Base-by-base conservation (phyloP, 2,113 vertebrate species). In the Xyrauchen texanus region DNA sequence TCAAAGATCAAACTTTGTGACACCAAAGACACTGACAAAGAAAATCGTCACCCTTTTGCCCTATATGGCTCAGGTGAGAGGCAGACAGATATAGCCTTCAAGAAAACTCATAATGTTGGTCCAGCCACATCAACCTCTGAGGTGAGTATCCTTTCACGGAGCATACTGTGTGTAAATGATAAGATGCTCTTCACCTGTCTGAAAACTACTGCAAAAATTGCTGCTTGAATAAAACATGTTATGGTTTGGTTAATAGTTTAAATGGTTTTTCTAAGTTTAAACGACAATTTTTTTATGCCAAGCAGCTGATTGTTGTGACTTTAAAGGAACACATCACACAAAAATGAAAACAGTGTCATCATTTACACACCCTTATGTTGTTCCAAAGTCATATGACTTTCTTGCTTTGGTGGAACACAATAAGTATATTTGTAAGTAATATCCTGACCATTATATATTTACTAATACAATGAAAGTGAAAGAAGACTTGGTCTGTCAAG, bases 21-120 rank as follows among this genome's bases (percentile, higher is more conserved):
- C 76, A 42, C 8, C 79, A 61, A 90, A 86, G 92, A 91, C 21
- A 84, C 85, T 13, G 83, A 87, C 55, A 95, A 91, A 83, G 94
- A 94, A 60, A 91, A 89, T 52, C 94, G 91, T 65, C 95, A 96
- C 80, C 95, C 97, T 0, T 99, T 99, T 71, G 96, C 94, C 52
- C 88, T 98, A 52, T 99, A 98, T 13, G 97, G 93, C 12, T 93
- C 94, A 87, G 97, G 95, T 65, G 96, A 98, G 81, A 96, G 85
- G 76, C 89, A 93, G 73, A 94, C 90, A 0, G 93, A 96, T 68
- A 95, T 93, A 0, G 95, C 96, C 4, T 90, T 86, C 76, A 95
- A 94, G 63, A 97, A 93, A 86, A 98, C 97, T 0, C 95, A 98
- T 88, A 99, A 98, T 0, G 96, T 99, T 11, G 88, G 94, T 3